These are phyloP conservation scores for Petrophora chlorosata DNA, from an alignment of 2,888 invertebrate species.

Conservation along the genomic window DNA sequence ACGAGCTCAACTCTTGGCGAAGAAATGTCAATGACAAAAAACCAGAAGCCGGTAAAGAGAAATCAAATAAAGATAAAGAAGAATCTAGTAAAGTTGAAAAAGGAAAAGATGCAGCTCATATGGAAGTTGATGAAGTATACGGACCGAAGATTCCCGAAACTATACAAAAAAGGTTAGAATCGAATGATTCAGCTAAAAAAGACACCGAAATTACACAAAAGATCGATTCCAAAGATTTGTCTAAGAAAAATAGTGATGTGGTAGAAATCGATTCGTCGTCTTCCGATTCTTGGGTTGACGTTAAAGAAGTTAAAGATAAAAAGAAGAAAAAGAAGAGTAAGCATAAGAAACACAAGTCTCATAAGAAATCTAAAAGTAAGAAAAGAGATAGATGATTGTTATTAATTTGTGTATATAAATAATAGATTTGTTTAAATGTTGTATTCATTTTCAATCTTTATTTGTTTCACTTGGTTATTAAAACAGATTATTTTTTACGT, in stretches of 20 bases:
- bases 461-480: no score
- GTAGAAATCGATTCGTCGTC: slow-evolving; percentile 59
- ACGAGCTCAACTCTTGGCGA: slow-evolving; percentile 80
- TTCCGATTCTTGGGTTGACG: slow-evolving; percentile 81
- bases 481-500: no score
- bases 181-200: slow-evolving; percentile 40
- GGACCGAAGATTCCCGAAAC: slow-evolving; percentile 85
- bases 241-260: slow-evolving; percentile 24
- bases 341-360: slow-evolving; percentile 65
- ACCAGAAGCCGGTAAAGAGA: slow-evolving; percentile 28
- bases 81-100: slow-evolving; percentile 6
- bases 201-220: slow-evolving; percentile 38
- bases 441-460: not conserved
- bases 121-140: slow-evolving; percentile 62
- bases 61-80: slow-evolving; percentile 17
- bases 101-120: slow-evolving; percentile 25
- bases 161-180: slow-evolving; percentile 56
- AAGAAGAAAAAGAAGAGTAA: slow-evolving; percentile 72
- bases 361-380: slow-evolving; percentile 72
- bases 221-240: slow-evolving; percentile 14
- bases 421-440: not conserved
- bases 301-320: slow-evolving; percentile 66
- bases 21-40: slow-evolving; percentile 47
- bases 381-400: slow-evolving; percentile 61
- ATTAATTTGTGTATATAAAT: not conserved